These are phyloP conservation scores for Papilio protenor DNA, from an alignment of 2,888 invertebrate species.

Conservation along the genomic window DNA sequence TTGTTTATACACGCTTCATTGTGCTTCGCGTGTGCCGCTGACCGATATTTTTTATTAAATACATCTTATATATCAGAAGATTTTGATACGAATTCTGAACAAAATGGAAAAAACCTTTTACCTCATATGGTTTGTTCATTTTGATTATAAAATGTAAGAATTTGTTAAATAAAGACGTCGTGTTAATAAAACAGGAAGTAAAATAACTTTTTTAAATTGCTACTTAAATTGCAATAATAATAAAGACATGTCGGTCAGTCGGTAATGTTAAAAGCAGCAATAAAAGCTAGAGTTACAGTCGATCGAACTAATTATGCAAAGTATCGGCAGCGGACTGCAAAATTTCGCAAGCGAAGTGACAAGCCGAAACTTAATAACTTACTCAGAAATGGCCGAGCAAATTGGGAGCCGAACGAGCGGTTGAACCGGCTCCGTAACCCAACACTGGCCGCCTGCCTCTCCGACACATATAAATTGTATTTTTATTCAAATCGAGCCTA, in stretches of 20 bases:
- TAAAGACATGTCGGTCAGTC: constrained; percentile 22
- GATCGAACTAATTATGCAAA: constrained; percentile 51
- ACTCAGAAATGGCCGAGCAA: constrained; percentile 82
- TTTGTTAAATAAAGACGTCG: neutral
- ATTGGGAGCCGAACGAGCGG: constrained; percentile 75
- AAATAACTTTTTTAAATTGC: constrained; percentile 5
- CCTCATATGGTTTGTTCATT: neutral
- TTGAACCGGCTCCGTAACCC: constrained; percentile 79
- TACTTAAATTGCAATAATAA: constrained; percentile 18
- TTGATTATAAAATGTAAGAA: neutral
- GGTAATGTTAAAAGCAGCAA: constrained; percentile 25
- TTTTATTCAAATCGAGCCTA: constrained; percentile 83
- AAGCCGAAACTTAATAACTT: constrained; percentile 84
- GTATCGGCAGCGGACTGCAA: constrained; percentile 69
- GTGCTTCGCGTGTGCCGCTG: constrained; percentile 31
- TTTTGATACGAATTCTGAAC: neutral
- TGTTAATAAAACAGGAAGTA: neutral
- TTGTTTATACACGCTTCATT: constrained; percentile 21
- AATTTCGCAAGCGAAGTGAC: constrained; percentile 82
- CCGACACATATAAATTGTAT: constrained; percentile 84
- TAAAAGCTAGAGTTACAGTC: constrained; percentile 45
- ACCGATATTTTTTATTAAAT: constrained; percentile 38
- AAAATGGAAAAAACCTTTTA: neutral
- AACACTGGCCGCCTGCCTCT: constrained; percentile 76
- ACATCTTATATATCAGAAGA: constrained; percentile 11